Evolutionary conservation across 2,113 vertebrate genomes (phyloP).

Genomic region (Lonchura striata): DNA sequence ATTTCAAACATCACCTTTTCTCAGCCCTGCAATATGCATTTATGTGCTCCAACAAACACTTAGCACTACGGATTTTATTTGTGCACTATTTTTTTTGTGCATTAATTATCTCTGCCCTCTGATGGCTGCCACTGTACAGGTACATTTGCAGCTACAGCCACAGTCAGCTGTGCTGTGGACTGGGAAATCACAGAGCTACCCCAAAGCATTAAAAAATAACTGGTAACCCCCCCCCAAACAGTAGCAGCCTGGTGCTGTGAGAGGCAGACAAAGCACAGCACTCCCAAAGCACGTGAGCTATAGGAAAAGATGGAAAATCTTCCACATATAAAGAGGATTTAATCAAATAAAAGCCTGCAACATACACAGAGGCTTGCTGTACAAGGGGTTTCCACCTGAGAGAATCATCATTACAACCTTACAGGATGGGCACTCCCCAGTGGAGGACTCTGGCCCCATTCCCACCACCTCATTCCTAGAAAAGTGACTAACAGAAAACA

Average conservation of each 20-base stretch:
- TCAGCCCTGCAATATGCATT: background rate
- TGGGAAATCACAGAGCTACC: background rate
- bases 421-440: background rate
- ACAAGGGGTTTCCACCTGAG: background rate
- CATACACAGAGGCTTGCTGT: rapidly evolving
- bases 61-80: background rate
- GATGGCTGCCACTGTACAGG: rapidly evolving
- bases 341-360: background rate
- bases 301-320: rapidly evolving
- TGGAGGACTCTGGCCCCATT: background rate
- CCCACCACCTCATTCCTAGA: background rate
- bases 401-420: background rate
- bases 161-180: rapidly evolving
- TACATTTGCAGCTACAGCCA: no score
- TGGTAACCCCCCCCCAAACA: rapidly evolving
- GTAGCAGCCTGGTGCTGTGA: background rate
- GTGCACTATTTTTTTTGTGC: background rate
- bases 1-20: background rate
- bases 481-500: background rate
- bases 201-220: background rate
- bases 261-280: background rate
- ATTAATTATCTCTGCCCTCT: background rate
- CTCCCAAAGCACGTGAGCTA: background rate
- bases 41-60: background rate
- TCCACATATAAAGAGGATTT: background rate